Evolutionary conservation across 2,113 vertebrate genomes (phyloP).

Genomic region (Phoxinus phoxinus): DNA sequence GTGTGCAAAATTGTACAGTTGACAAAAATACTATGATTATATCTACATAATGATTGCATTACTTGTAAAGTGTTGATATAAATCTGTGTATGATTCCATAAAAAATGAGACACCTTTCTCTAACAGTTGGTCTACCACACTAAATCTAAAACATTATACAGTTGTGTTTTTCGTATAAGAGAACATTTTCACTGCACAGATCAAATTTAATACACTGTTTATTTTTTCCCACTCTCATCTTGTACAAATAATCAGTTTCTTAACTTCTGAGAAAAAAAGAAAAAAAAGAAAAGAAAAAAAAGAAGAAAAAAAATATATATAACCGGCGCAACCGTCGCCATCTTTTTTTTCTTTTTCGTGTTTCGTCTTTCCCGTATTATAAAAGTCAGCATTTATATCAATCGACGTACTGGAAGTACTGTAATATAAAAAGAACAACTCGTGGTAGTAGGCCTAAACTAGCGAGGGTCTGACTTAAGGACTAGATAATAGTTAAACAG

Average conservation of each 20-base stretch:
- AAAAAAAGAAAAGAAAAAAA: conserved; percentile 72
- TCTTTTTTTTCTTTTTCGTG: conserved; percentile 81
- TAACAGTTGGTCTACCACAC: conserved; percentile 88
- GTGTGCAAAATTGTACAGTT: conserved; percentile 88
- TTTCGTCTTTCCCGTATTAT: conserved; percentile 85
- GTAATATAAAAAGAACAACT: conserved; percentile 91
- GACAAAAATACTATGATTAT: conserved; percentile 88
- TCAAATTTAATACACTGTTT: conserved; percentile 91
- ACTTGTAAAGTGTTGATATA: conserved; percentile 93
- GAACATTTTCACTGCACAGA: conserved; percentile 94
- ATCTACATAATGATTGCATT: conserved; percentile 88
- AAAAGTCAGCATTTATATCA: conserved; percentile 95
- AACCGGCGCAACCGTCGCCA: conserved; percentile 86
- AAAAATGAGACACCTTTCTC: conserved; percentile 90
- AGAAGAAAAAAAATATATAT: conserved; percentile 82
- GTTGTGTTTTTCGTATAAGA: conserved; percentile 90
- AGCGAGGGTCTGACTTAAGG: conserved; percentile 81
- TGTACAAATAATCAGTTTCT: conserved; percentile 73
- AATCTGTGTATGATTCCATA: conserved; percentile 91
- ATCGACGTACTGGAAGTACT: conserved; percentile 90
- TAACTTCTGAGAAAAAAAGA: conserved; percentile 76
- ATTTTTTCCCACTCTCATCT: conserved; percentile 81
- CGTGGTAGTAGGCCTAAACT: conserved; percentile 83
- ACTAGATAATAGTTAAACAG: conserved; percentile 84
- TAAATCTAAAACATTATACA: conserved; percentile 93